Evolutionary conservation across 2,888 invertebrate genomes (phyloP).

Genomic region (Melipona bicolor): DNA sequence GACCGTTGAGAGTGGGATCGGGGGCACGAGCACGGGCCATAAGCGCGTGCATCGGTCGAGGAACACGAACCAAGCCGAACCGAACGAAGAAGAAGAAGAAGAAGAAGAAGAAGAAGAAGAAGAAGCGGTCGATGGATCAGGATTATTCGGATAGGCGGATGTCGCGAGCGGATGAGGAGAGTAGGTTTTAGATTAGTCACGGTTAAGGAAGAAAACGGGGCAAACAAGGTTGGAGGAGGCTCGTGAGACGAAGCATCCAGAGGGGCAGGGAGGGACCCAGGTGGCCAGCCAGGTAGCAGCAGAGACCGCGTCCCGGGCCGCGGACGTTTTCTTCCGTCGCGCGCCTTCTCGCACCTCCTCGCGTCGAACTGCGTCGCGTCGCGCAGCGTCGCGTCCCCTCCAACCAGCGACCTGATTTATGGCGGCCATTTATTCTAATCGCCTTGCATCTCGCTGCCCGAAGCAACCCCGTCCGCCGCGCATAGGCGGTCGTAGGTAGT

Average conservation of each 20-base stretch:
- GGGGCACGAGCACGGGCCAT: not conserved
- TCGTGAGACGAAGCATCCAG: not conserved
- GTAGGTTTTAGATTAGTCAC: constrained; percentile 63
- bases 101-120: not conserved
- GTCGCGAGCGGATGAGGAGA: constrained; percentile 43
- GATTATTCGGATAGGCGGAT: constrained; percentile 62
- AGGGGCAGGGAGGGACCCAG: not conserved
- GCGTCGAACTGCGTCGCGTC: constrained; percentile 17
- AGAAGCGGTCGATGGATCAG: constrained; percentile 57
- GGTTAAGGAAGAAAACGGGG: constrained; percentile 48
- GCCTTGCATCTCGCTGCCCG: constrained; percentile 77
- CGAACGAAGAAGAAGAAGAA: constrained; percentile 4
- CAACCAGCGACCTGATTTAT: constrained; percentile 81
- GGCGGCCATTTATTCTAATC: constrained; percentile 81
- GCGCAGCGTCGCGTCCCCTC: constrained; percentile 54
- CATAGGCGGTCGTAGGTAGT: not conserved
- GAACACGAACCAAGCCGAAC: constrained; percentile 34
- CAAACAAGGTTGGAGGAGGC: constrained; percentile 9
- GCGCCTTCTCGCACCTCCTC: constrained; percentile 57
- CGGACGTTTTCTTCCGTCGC: constrained; percentile 53
- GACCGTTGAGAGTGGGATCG: not conserved
- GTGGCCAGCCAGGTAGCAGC: constrained; percentile 29
- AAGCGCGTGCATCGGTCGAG: not conserved
- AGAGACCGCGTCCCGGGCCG: constrained; percentile 37
- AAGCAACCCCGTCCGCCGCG: constrained; percentile 61